phyloP scores from a whole-genome alignment of 2,888 invertebrate genomes.

The Drosophila suboccidentalis region DNA sequence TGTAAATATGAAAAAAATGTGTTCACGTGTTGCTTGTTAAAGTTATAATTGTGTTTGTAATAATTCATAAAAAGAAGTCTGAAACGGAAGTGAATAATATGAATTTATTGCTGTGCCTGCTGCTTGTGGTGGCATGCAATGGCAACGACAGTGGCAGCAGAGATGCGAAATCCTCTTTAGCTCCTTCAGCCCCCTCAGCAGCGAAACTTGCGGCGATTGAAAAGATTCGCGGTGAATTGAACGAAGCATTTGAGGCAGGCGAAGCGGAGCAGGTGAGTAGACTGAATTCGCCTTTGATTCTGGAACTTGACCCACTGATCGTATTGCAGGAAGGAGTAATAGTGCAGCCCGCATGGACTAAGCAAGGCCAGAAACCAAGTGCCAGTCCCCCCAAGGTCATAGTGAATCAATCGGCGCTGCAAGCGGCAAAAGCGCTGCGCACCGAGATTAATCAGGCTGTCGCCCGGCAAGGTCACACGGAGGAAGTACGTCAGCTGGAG shows the following conservation, averaged over 20 bases:
- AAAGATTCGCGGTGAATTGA: conserved; percentile 78
- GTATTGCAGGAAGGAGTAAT: conserved; percentile 64
- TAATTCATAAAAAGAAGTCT: neutral
- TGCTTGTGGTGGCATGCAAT: conserved; percentile 27
- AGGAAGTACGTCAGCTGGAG: conserved; percentile 45
- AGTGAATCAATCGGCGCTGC: conserved; percentile 61
- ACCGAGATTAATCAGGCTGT: conserved; percentile 58
- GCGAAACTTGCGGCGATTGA: conserved; percentile 68
- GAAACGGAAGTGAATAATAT: conserved; percentile 11
- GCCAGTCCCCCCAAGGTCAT: conserved; percentile 62
- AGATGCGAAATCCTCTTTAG: neutral
- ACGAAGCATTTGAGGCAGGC: conserved; percentile 65
- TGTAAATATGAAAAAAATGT: conserved; percentile 33
- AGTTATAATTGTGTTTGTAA: conserved; percentile 18
- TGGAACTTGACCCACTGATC: neutral
- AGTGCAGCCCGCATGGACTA: conserved; percentile 83
- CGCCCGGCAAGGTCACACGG: conserved; percentile 43
- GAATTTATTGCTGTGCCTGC: conserved; percentile 36
- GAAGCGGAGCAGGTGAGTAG: conserved; percentile 45
- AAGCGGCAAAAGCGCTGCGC: conserved; percentile 50
- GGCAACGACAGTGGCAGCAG: neutral
- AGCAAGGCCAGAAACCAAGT: conserved; percentile 5
- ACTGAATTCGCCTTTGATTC: no score
- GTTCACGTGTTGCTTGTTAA: conserved; percentile 52
- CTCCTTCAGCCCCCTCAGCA: neutral